phyloP scores from a whole-genome alignment of 2,888 invertebrate genomes.

The Habroteleia sp. region DNA sequence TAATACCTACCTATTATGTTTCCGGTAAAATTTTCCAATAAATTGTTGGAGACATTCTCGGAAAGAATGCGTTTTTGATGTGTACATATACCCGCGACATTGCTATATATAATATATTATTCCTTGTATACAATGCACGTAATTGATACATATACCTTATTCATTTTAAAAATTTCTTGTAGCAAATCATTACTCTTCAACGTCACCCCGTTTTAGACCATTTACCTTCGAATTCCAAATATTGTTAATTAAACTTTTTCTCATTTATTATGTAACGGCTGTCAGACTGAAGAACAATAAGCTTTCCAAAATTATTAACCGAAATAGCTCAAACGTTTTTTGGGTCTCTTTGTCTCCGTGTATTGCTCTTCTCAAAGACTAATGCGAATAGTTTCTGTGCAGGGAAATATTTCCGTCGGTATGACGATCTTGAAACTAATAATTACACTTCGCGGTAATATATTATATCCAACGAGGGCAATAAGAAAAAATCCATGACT shows the following conservation, averaged over 20 bases:
- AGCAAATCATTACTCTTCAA: too few species aligned
- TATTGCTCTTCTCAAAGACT: slow-evolving; percentile 45
- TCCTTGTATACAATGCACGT: too few species aligned
- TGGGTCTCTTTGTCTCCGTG: slow-evolving; percentile 23
- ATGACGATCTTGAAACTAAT: slow-evolving; percentile 55
- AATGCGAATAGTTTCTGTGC: slow-evolving; percentile 50
- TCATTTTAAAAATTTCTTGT: neutral
- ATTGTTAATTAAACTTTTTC: slow-evolving; percentile 21
- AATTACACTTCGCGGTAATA: slow-evolving; percentile 47
- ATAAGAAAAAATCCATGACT: slow-evolving; percentile 13
- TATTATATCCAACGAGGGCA: slow-evolving; percentile 14
- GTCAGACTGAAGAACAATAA: slow-evolving; percentile 29
- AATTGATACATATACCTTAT: too few species aligned
- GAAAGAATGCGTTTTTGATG: too few species aligned
- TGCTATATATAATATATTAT: too few species aligned
- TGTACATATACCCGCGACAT: too few species aligned
- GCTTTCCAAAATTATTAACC: slow-evolving; percentile 33
- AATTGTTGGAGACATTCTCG: too few species aligned
- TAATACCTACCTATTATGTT: too few species aligned
- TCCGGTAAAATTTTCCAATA: too few species aligned
- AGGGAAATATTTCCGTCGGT: slow-evolving; percentile 38
- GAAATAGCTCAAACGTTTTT: slow-evolving; percentile 37
- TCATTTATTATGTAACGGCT: slow-evolving; percentile 14
- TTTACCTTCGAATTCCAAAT: neutral
- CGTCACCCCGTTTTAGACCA: too few species aligned